Percentiles rank a stretch among this genome's conserved stretches.
These are phyloP conservation scores for Atherinomorus stipes DNA, from an alignment of 2,113 vertebrate genomes.

Conservation along the genomic window DNA sequence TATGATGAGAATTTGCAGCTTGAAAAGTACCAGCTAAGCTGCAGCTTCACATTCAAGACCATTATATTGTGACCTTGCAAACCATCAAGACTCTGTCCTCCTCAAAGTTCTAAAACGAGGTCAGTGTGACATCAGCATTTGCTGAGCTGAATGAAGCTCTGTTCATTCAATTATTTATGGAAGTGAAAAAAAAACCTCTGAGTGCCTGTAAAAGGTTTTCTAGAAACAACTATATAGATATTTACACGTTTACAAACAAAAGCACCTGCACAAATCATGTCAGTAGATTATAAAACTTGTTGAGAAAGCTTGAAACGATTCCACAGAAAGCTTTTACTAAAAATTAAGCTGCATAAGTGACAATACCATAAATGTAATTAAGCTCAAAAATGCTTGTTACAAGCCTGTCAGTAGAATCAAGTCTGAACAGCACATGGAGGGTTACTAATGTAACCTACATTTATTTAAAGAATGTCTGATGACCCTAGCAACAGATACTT, in stretches of 20 bases:
- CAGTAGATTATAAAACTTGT: background rate
- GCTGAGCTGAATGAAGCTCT: conserved; percentile 29
- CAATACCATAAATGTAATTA: background rate
- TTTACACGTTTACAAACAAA: background rate
- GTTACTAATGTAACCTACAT: conserved; percentile 1
- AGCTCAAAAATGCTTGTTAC: no score
- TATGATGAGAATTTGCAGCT: background rate
- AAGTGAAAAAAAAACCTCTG: conserved; percentile 9
- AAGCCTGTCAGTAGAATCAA: background rate
- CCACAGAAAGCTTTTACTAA: background rate
- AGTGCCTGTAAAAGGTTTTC: conserved; percentile 4
- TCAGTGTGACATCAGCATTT: conserved; percentile 32
- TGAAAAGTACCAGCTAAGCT: conserved; percentile 8
- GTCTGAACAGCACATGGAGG: background rate
- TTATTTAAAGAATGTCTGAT: conserved; percentile 26
- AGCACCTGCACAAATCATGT: background rate
- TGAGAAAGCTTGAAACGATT: background rate
- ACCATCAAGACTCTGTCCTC: background rate
- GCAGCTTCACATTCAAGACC: conserved; percentile 17
- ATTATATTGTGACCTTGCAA: background rate
- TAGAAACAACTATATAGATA: background rate
- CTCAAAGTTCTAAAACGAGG: conserved; percentile 13
- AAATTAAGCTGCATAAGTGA: background rate
- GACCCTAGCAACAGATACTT: conserved; percentile 9
- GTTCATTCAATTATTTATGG: conserved; percentile 43